phyloP scores from a whole-genome alignment of 2,888 invertebrate species.

The Dasysyrphus tricinctus region DNA sequence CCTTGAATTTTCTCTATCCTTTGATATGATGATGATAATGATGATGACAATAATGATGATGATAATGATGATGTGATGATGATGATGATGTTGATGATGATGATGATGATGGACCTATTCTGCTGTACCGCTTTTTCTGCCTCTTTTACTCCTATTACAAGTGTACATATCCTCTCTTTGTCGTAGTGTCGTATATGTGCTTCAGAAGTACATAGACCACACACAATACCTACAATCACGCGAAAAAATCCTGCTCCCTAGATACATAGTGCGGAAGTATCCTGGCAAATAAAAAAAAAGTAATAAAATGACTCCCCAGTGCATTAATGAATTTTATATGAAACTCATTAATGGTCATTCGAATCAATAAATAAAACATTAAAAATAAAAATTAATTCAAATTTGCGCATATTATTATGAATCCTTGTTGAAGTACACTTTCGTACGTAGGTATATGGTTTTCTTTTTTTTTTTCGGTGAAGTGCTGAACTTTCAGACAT shows the following conservation, averaged over 20 bases:
- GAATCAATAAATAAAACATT: slow-evolving; percentile 32
- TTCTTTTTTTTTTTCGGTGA: slow-evolving; percentile 27
- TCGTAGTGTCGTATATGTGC: slow-evolving; percentile 71
- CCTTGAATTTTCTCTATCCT: slow-evolving; percentile 75
- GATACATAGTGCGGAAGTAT: slow-evolving; percentile 52
- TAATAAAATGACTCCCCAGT: slow-evolving; percentile 18
- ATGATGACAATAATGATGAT: slow-evolving; percentile 64
- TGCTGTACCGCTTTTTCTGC: slow-evolving; percentile 65
- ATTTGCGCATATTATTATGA: slow-evolving; percentile 33
- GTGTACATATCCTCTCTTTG: slow-evolving; percentile 55
- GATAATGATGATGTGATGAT: slow-evolving; percentile 28
- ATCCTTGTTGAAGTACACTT: slow-evolving; percentile 7
- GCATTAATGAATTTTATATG: slow-evolving; percentile 13
- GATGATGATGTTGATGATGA: slow-evolving; percentile 25
- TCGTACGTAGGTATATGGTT: background rate
- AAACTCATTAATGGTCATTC: slow-evolving; percentile 24
- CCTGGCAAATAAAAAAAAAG: slow-evolving; percentile 23
- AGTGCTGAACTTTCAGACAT: slow-evolving; percentile 61
- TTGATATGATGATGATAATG: slow-evolving; percentile 62
- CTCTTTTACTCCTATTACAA: slow-evolving; percentile 68
- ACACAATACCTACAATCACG: slow-evolving; percentile 67
- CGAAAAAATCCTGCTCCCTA: slow-evolving; percentile 47
- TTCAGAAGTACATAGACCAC: slow-evolving; percentile 68
- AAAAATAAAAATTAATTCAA: slow-evolving; percentile 22
- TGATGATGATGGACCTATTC: slow-evolving; percentile 74